Base-by-base conservation (phyloP, 2,888 invertebrate genomes). In the Platycheirus rosarum region DNA sequence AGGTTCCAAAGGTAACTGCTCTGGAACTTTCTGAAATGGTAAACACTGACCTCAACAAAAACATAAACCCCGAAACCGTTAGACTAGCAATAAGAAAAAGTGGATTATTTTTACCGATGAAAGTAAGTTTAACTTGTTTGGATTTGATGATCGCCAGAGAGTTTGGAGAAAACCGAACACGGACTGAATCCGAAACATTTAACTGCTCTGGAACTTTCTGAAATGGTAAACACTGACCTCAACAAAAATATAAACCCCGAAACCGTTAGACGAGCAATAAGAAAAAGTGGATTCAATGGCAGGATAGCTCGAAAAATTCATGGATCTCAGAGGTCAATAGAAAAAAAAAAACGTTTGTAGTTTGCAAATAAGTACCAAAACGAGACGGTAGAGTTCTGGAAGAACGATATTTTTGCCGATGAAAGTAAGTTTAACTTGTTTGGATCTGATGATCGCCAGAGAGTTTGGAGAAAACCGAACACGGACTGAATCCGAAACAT, bases 111-210 rank as follows among this genome's bases (percentile, higher is more conserved):
- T n/a, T n/a, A n/a, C n/a, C n/a, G n/a, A n/a, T n/a, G n/a, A n/a
- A n/a, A n/a, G n/a, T n/a, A n/a, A n/a, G n/a, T n/a, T n/a, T n/a
- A n/a, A n/a, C 37, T 11, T 85, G 11, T 40, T 37, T 35, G 35
- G 62, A 11, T 73, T 63, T 5, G 77, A 85, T 60, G 78, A 77
- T 6, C 49, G 63, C 1, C 57, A 26, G 8, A 85, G 20, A 51
- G 80, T 85, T 37, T 86, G 74, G 84, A 44, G 85, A 60, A 85
- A 84, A 78, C 29, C 26, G 16, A 84, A 85, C 63, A 68, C 70
- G 20, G 85, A 84, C 42, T 85, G 9, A 37, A 85, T 11, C 37
- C 63, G 49, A 69, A 85, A 55, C 85, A 86, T 44, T 37, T 86
- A 9, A 35, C 35, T 6, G 35, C 4, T 9, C 16, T 40, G 13